Evolutionary conservation across 2,797 vertebrate species (phyloP).

Genomic region (Cyclura pinguis): DNA sequence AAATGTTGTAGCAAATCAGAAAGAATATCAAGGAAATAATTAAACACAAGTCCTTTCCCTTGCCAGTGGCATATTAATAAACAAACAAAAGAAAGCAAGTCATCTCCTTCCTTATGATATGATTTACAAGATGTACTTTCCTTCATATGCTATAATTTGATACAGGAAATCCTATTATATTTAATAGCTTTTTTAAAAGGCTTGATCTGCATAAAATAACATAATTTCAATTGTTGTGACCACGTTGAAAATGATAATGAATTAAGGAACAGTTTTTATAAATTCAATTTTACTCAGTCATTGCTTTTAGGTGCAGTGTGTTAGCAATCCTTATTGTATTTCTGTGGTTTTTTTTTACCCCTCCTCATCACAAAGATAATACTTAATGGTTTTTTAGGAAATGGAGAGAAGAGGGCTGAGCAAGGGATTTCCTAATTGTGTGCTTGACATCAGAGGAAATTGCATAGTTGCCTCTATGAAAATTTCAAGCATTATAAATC

Average conservation of each 20-base stretch:
- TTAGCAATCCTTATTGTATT: rapidly evolving
- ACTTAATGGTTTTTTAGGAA: conserved; percentile 20
- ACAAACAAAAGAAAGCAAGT: conserved; percentile 40
- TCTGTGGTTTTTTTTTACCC: background rate
- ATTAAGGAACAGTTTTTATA: conserved; percentile 46
- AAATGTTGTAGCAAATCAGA: conserved; percentile 41
- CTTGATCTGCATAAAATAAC: conserved; percentile 61
- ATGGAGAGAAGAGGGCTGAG: conserved; percentile 34
- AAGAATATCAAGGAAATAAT: conserved; percentile 34
- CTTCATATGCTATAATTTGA: conserved; percentile 46
- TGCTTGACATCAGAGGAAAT: conserved; percentile 59
- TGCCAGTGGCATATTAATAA: conserved; percentile 53
- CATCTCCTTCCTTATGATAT: conserved; percentile 45
- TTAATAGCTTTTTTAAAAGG: conserved; percentile 58
- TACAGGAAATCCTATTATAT: conserved; percentile 68
- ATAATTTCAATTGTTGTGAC: conserved; percentile 55
- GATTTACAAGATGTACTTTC: conserved; percentile 50
- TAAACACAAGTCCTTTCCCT: conserved; percentile 43
- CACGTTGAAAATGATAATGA: conserved; percentile 54
- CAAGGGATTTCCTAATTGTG: conserved; percentile 56
- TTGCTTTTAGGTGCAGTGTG: conserved; percentile 29
- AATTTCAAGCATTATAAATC: conserved; percentile 47
- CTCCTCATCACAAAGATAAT: background rate
- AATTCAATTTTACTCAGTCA: conserved; percentile 50
- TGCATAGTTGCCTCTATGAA: conserved; percentile 50